These are phyloP conservation scores for Cabera pusaria DNA, from an alignment of 2,888 invertebrate genomes.

Conservation along the genomic window DNA sequence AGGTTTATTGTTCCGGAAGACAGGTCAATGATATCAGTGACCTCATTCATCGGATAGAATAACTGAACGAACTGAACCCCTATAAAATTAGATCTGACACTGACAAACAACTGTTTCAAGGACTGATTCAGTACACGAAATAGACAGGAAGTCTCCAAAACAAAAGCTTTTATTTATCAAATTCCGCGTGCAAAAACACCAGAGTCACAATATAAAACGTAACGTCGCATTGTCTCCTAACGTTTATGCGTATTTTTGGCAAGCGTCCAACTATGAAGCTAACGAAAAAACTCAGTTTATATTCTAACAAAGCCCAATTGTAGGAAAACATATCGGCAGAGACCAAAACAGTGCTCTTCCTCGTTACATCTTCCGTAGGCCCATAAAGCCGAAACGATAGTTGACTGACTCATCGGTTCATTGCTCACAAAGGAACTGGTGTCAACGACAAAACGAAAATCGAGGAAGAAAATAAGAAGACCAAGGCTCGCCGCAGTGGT, in stretches of 20 bases:
- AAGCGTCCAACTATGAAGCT: conserved; percentile 42
- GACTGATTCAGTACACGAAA: too few relatives aligned
- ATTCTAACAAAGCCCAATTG: conserved; percentile 46
- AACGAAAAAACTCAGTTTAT: conserved; percentile 44
- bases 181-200: conserved; percentile 1
- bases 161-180: conserved; percentile 1
- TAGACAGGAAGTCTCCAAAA: conserved; percentile 7
- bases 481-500: conserved; percentile 33
- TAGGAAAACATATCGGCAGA: conserved; percentile 47
- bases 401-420: conserved; percentile 53
- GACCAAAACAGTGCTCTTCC: conserved; percentile 54
- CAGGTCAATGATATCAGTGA: conserved; percentile 25
- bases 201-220: conserved; percentile 2
- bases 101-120: too few relatives aligned
- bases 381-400: conserved; percentile 38
- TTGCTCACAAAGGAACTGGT: conserved; percentile 55
- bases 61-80: too few relatives aligned
- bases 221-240: conserved; percentile 1
- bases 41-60: conserved; percentile 18
- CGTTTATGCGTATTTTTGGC: conserved; percentile 47
- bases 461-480: conserved; percentile 37
- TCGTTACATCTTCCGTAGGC: conserved; percentile 52
- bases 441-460: conserved; percentile 57
- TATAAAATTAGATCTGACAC: too few relatives aligned
- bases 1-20: conserved; percentile 31